These are phyloP conservation scores for Asobara japonica DNA, from an alignment of 1,140 invertebrate genomes.

Conservation along the genomic window DNA sequence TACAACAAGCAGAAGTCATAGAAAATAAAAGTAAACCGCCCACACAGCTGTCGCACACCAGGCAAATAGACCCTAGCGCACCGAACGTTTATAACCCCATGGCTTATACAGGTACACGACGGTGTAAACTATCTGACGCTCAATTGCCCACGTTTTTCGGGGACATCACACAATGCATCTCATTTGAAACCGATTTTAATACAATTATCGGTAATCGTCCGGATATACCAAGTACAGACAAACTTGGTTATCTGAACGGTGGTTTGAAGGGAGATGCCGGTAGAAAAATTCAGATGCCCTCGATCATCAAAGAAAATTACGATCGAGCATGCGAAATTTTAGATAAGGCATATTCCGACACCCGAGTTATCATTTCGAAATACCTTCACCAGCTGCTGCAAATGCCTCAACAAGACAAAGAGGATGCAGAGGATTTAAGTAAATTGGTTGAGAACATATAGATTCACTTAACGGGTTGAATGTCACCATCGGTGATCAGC, in stretches of 20 bases:
- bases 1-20: too few species aligned
- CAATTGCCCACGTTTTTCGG: not conserved
- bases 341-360: not conserved
- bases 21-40: too few species aligned
- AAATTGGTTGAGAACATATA: constrained; percentile 21
- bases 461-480: not conserved
- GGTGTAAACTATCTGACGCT: too few species aligned
- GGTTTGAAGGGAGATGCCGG: not conserved
- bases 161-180: not conserved
- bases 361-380: not conserved
- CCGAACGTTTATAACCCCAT: too few species aligned
- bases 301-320: not conserved
- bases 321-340: not conserved
- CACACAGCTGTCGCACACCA: too few species aligned
- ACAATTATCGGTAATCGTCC: not conserved
- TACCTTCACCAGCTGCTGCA: not conserved
- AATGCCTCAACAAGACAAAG: constrained; percentile 23
- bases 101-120: too few species aligned
- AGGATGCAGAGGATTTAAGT: constrained; percentile 10
- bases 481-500: not conserved
- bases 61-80: too few species aligned
- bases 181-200: constrained; percentile 5
- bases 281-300: not conserved
- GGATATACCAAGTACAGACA: not conserved
- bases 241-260: not conserved